Evolutionary conservation across 2,113 vertebrate genomes (phyloP), one percentile per base, ranked within the genome.

Genomic region (Tenebrosternarchus preto): DNA sequence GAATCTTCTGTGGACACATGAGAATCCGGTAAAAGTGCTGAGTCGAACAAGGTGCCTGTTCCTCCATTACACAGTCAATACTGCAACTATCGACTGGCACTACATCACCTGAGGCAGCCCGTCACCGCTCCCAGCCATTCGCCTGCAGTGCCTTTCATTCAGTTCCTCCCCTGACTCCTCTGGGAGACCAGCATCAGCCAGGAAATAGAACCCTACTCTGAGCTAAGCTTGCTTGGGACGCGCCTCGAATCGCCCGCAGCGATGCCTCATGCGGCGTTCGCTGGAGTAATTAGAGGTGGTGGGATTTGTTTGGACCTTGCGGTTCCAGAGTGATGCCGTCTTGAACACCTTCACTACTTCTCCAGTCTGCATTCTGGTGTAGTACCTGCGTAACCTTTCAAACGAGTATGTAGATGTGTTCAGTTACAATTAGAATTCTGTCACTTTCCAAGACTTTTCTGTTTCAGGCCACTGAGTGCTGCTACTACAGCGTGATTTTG

Each of bases 31-130:
- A 27, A 19, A 50, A 33, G 63, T 66, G 63, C 63, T 31, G 63
- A 66, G 63, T 33, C 19, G 43, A 50, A 15, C 12, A 1, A 29
- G 63, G 22, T 17, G 33, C n/a, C 24, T 59, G 66, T 29, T 24
- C 3, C 22, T 39, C 43, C 66, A 60, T 79, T 63, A 79, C 68
- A 68, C n/a, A 20, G 39, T 85, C 27, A 50, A 59, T 57, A 81
- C 1, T 22, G 25, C 39, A 68, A 8, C 0, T 27, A 56, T 72
- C 68, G 78, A 84, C 67, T 70, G 36, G 29, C 77, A n/a, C 76
- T 85, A 36, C 74, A 80, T 90, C 85, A 82, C 66, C 81, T 43
- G 4, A 29, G 5, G 76, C 75, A 70, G 59, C 85, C 64, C 12
- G 24, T 82, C 80, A 72, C 31, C 2, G 46, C 31, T 68, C 11